Evolutionary conservation across 2,797 vertebrate species (phyloP).

Genomic region (Pseudochirops corinnae): DNA sequence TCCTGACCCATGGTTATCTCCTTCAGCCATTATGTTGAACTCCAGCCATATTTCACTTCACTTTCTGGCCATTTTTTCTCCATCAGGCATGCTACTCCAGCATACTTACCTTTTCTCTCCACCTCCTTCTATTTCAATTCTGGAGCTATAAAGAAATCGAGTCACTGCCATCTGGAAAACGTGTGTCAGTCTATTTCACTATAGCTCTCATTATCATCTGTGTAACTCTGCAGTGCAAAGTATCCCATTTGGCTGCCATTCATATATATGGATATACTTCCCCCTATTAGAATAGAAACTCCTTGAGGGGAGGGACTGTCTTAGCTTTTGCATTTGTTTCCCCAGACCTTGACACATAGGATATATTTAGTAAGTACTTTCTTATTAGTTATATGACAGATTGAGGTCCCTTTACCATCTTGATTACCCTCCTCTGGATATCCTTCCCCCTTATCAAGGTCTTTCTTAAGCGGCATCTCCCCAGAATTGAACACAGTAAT

Average conservation of each 20-base stretch:
- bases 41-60: not conserved
- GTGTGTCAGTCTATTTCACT: too few relatives aligned
- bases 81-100: not conserved
- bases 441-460: not conserved
- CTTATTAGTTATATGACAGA: not conserved
- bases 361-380: not conserved
- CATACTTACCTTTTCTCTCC: not conserved
- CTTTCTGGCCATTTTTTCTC: not conserved
- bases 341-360: not conserved
- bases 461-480: not conserved
- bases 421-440: not conserved
- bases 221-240: not conserved
- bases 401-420: not conserved
- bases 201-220: too few relatives aligned
- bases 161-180: not conserved
- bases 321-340: not conserved
- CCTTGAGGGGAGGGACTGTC: not conserved
- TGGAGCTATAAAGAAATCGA: not conserved
- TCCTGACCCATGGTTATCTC: not conserved
- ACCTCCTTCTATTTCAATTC: not conserved
- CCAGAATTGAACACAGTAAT: not conserved
- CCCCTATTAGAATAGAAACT: not conserved
- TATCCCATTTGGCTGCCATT: not conserved
- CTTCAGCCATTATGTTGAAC: not conserved
- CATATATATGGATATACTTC: not conserved